Evolutionary conservation across 2,888 invertebrate genomes (phyloP).

Genomic region (Eristalis arbustorum): DNA sequence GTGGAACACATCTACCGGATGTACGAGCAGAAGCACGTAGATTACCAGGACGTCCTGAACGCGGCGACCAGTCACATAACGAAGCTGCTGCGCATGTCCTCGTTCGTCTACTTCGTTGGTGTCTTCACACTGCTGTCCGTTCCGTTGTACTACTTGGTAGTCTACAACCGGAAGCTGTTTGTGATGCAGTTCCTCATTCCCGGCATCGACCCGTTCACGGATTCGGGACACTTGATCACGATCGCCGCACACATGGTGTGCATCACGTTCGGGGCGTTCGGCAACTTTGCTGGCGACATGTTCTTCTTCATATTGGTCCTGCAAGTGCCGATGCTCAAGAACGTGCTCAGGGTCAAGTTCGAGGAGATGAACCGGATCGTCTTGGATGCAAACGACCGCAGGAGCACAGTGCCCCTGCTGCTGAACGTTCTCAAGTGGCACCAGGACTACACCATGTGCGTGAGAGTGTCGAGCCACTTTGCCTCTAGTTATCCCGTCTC

Average conservation of each 20-base stretch:
- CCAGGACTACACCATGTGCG: conserved; percentile 73
- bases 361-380: conserved; percentile 71
- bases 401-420: conserved; percentile 38
- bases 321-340: conserved; percentile 73
- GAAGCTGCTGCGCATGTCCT: conserved; percentile 57
- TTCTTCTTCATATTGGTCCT: conserved; percentile 72
- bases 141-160: conserved; percentile 44
- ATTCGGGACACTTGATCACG: conserved; percentile 47
- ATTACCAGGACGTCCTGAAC: conserved; percentile 66
- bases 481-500: neutral
- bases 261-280: conserved; percentile 72
- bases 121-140: conserved; percentile 26
- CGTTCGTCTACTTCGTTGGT: conserved; percentile 31
- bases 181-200: conserved; percentile 73
- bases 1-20: conserved; percentile 70
- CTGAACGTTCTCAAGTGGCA: conserved; percentile 73
- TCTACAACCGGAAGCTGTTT: conserved; percentile 64
- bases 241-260: conserved; percentile 52
- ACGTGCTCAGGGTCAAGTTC: conserved; percentile 72
- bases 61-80: conserved; percentile 54
- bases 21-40: conserved; percentile 66
- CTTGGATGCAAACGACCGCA: neutral
- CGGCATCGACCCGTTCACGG: conserved; percentile 67
- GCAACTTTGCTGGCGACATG: conserved; percentile 74
- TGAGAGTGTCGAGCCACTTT: neutral